phyloP scores from a whole-genome alignment of 2,797 vertebrate genomes.

The Coendou prehensilis region DNA sequence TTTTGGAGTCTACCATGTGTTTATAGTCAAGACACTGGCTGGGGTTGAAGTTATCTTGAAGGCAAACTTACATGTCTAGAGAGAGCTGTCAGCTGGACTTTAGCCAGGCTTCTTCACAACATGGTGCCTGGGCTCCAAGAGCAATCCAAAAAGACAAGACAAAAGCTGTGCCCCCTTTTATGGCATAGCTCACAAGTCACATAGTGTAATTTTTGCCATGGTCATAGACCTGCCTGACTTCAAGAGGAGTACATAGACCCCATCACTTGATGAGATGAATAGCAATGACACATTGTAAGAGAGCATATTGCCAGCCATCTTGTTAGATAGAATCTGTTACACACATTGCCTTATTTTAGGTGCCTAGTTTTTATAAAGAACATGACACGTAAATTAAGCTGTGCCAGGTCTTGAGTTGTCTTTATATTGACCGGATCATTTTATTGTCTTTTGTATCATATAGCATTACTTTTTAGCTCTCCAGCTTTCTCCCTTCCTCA shows the following conservation, averaged over 20 bases:
- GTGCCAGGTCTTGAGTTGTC: background rate
- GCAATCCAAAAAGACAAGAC: background rate
- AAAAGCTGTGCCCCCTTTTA: background rate
- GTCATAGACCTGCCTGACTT: background rate
- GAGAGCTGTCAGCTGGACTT: background rate
- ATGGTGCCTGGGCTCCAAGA: background rate
- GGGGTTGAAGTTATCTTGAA: background rate
- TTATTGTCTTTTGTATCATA: background rate
- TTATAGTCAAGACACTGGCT: background rate
- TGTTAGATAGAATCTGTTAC: background rate
- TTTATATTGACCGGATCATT: background rate
- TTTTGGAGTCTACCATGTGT: background rate
- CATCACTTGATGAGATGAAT: background rate
- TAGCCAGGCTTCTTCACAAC: background rate
- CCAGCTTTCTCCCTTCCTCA: background rate
- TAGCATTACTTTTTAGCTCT: background rate
- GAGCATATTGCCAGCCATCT: background rate
- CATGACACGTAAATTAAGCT: background rate
- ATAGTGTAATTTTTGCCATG: background rate
- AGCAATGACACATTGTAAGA: background rate
- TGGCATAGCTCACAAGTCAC: background rate
- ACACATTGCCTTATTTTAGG: background rate
- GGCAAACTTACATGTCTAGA: background rate
- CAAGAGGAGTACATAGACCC: background rate
- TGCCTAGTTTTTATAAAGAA: constrained; percentile 43